Percentiles rank a stretch among this genome's conserved stretches.
These are phyloP conservation scores for Hartigia nigra DNA, from an alignment of 2,888 invertebrate species.

Conservation along the genomic window DNA sequence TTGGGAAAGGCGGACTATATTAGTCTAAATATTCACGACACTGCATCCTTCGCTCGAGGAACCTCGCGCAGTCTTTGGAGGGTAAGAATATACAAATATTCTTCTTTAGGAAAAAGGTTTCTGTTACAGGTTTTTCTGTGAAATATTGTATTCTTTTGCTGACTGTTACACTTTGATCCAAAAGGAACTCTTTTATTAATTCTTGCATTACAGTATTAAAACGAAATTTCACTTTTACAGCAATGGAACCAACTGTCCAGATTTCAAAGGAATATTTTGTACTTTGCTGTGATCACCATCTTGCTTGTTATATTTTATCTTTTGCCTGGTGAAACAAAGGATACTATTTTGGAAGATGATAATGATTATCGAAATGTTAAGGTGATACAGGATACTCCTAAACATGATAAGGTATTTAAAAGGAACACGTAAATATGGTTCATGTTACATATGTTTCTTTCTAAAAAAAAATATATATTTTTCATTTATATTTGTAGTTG, in stretches of 20 bases:
- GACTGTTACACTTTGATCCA: conserved; percentile 51
- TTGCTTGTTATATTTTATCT: conserved; percentile 73
- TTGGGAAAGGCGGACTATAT: conserved; percentile 56
- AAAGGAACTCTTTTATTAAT: conserved; percentile 16
- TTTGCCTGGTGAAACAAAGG: conserved; percentile 67
- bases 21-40: conserved; percentile 60
- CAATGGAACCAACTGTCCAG: conserved; percentile 89
- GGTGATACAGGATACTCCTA: conserved; percentile 44
- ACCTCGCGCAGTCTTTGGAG: conserved; percentile 65
- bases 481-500: conserved; percentile 35
- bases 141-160: conserved; percentile 55
- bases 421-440: conserved; percentile 4
- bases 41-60: conserved; percentile 46
- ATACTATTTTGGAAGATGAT: conserved; percentile 54
- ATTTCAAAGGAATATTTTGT: conserved; percentile 82
- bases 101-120: neutral
- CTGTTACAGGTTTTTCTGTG: conserved; percentile 5
- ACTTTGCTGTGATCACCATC: conserved; percentile 72
- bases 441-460: neutral
- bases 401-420: conserved; percentile 44
- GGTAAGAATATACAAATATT: conserved; percentile 45
- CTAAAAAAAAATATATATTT: conserved; percentile 9
- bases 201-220: conserved; percentile 3
- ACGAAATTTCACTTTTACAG: conserved; percentile 68
- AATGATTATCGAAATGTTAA: conserved; percentile 49